Base-by-base conservation (phyloP, 2,113 vertebrate genomes). In the Nyctibius bracteatus region DNA sequence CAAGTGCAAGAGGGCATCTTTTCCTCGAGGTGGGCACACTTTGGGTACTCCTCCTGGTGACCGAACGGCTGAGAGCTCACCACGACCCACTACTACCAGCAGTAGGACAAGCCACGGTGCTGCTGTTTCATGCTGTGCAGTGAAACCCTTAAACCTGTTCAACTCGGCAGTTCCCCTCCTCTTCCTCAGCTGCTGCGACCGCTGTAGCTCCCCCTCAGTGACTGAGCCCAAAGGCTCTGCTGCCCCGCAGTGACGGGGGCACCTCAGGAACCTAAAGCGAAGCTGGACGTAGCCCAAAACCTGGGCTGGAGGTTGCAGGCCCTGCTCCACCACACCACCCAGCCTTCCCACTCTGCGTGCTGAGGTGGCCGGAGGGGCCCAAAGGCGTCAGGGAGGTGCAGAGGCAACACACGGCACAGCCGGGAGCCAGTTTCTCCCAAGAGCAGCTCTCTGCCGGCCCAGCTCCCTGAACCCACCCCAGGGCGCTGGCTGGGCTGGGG, bases 301-400 rank as follows among this genome's bases (percentile, higher is more conserved):
- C n/a, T 3, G 8, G 28, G 9, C 28, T 35, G 33, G 49, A 10
- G 12, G 20, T 19, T 37, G n/a, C 62, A 47, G 68, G 43, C 46
- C 28, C 3, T 0, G 4, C 44, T 17, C 52, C 17, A 3, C 51
- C 79, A 4, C 0, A 8, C 35, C 1, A 27, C 41, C 22, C 39
- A 19, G 11, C 37, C 43, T 20, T 20, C 31, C 27, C 21, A 37
- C 51, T 8, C 44, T 4, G 14, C 23, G 2, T 2, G 3, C 14
- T 20, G 16, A 2, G 7, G 16, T 10, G 27, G 14, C 54, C 5
- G 2, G 7, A 18, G 27, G 6, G 22, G 8, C n/a, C 39, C 12
- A 1, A 14, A 62, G 39, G 18, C n/a, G n/a, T n/a, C n/a, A n/a
- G n/a, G n/a, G n/a, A n/a, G n/a, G n/a, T n/a, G n/a, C n/a, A n/a